These are phyloP conservation scores for Lycocerus yunnanus DNA, from an alignment of 2,888 invertebrate genomes.

Conservation along the genomic window DNA sequence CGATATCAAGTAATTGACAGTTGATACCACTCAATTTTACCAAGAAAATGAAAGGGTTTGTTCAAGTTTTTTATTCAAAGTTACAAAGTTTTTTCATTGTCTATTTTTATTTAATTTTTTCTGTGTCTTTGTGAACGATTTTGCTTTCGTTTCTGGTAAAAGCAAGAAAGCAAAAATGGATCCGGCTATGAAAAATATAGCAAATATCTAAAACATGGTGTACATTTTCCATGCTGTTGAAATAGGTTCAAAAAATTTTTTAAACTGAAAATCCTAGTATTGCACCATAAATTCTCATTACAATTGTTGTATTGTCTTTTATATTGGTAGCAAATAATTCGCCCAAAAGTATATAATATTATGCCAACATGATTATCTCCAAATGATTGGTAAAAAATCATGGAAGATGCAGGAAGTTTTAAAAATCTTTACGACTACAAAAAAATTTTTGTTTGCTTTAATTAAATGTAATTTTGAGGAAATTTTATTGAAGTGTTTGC, in stretches of 20 bases:
- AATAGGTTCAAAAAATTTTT: not conserved
- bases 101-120: not conserved
- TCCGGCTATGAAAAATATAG: not conserved
- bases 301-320: constrained; percentile 51
- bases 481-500: too few relatives aligned
- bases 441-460: too few relatives aligned
- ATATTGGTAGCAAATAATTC: constrained; percentile 69
- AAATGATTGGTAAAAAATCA: too few relatives aligned
- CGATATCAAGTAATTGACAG: not conserved
- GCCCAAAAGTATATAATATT: constrained; percentile 66
- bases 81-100: not conserved
- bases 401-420: too few relatives aligned
- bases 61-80: not conserved
- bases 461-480: too few relatives aligned
- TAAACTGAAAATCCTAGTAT: constrained; percentile 51
- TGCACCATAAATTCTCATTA: not conserved
- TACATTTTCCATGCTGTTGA: not conserved
- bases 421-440: too few relatives aligned
- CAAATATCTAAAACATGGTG: constrained; percentile 1
- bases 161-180: not conserved
- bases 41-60: not conserved
- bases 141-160: constrained; percentile 10
- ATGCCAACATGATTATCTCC: constrained; percentile 65
- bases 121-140: not conserved
- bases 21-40: not conserved